Evolutionary conservation across 2,113 vertebrate species (phyloP), one percentile per base, ranked within the genome.

Genomic region (Ophiodon elongatus): DNA sequence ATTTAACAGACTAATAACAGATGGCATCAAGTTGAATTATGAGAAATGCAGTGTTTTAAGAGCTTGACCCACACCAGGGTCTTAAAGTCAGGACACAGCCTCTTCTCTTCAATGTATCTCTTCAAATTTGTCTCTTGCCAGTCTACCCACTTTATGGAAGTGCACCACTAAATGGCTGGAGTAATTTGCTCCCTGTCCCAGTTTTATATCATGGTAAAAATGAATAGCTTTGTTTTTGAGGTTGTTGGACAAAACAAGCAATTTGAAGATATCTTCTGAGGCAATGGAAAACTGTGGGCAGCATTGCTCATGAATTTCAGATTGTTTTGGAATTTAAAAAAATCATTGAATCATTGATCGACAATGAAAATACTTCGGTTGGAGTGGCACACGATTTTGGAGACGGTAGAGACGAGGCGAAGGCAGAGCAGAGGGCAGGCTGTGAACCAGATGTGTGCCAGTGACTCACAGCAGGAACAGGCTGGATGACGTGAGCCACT

Each of bases 381-480:
- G 14, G 14, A 80, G 21, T 13, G 19, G 43, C 83, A 45, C 13
- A 13, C 56, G 47, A 70, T 70, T 67, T 63, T 50, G 39, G 68
- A 39, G 66, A 37, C 57, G 54, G 79, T 54, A 6, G 62, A 62
- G 79, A 74, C 82, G 64, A 77, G 64, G 79, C 80, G 76, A 71
- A 80, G 62, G 69, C 68, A 67, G 74, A 72, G 73, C 69, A 29
- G 71, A 83, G 88, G 79, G 69, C 87, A 90, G 89, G 90, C 83
- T 87, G 88, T 69, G 82, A 90, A 88, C 90, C 91, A 94, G 93
- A 93, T 92, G 93, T 90, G 92, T 86, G 56, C 83, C 72, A 56
- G 85, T 94, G 92, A 94, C 69, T 92, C 91, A 93, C 88, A 74
- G 82, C 82, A 80, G 85, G 82, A 87, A 77, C 84, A 60, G 85